Evolutionary conservation across 2,888 invertebrate genomes (phyloP), one percentile per base, ranked within the genome.

Genomic region (Cataglyphis rosenhaueri): DNA sequence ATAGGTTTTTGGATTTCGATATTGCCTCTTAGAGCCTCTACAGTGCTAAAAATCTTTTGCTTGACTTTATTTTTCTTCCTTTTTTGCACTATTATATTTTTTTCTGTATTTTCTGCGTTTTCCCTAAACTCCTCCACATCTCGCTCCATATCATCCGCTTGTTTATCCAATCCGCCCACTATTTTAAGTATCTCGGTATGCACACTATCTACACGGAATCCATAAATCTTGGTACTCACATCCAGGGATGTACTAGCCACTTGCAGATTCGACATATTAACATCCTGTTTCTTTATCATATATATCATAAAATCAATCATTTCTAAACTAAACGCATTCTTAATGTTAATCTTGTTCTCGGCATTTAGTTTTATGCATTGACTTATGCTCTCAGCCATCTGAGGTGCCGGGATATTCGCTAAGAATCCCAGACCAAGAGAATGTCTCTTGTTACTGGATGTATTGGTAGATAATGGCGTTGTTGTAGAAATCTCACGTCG

Each of bases 251-350:
- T 97, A 68, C 98, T 97, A 0, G 98, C 98, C 15, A 98, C 96
- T 96, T 98, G 96, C 71, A 97, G 95, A 91, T 96, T 96, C 83
- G 97, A 97, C 95, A 97, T 95, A 9, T 97, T 96, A 2, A 96
- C 95, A 92, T 97, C 96, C 91, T 97, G 96, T 74, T 96, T 96
- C 59, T 96, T 95, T n/a, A 98, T 93, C 95, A 98, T 96, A 29
- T 96, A 96, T 0, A 97, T 96, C 96, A 98, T 96, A 89, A 97
- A 97, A 93, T 99, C 98, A 90, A 98, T 98, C 66, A 98, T 95
- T 86, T 97, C 97, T 1, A 98, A 95, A 86, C 96, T 97, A 96
- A 98, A 99, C 0, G 98, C 98, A 95, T 98, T 98, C 92, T 98
- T 98, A 70, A 96, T 95, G 91, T 96, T 98, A 89, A 99, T 97